Evolutionary conservation across 2,113 vertebrate species (phyloP).

Genomic region (Morone saxatilis): DNA sequence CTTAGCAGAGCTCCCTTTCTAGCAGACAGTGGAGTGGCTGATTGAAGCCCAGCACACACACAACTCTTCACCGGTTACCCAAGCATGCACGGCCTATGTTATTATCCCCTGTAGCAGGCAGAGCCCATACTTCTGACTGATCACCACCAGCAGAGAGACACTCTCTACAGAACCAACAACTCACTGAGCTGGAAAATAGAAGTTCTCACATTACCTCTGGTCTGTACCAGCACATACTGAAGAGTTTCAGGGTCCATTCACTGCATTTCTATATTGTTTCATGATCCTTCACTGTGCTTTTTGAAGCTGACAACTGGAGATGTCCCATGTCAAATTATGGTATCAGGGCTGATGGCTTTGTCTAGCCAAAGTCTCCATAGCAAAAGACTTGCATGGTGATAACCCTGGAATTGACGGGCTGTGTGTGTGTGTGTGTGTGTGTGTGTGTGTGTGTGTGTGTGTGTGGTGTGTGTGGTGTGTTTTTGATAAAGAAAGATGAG

Average conservation of each 20-base stretch:
- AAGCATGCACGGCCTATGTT: not conserved
- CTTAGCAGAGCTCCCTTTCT: conserved; percentile 38
- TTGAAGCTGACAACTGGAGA: too few relatives aligned
- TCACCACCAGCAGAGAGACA: not conserved
- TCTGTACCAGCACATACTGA: not conserved
- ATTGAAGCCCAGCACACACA: not conserved
- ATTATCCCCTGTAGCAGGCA: not conserved
- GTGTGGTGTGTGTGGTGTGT: too few relatives aligned
- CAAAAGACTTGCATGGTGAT: too few relatives aligned
- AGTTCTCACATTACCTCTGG: not conserved
- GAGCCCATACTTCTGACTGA: not conserved
- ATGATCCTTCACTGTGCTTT: too few relatives aligned
- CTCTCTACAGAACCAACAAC: not conserved
- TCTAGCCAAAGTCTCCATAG: too few relatives aligned
- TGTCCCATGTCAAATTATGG: too few relatives aligned
- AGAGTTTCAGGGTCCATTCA: not conserved
- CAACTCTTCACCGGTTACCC: not conserved
- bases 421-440: too few relatives aligned
- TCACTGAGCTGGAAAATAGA: not conserved
- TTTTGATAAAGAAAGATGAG: too few relatives aligned
- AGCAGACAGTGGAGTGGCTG: conserved; percentile 24
- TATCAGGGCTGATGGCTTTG: too few relatives aligned
- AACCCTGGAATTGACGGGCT: too few relatives aligned
- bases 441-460: too few relatives aligned
- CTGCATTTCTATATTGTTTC: not conserved